Conservation (phyloP, 2,888 invertebrate species). For the Creontiades dilutus region DNA sequence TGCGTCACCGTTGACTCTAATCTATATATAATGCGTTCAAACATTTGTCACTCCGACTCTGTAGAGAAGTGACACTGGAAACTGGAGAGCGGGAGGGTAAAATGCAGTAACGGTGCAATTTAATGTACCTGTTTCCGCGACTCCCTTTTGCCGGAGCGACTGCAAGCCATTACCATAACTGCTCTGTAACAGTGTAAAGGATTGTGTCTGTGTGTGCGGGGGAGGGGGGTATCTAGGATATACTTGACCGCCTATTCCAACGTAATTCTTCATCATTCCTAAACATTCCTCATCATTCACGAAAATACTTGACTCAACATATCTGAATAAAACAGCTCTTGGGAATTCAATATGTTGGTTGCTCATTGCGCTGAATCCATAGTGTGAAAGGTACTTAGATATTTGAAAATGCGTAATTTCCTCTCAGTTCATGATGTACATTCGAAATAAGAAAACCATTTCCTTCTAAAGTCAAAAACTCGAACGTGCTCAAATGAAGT, state of each 20-base stretch:
- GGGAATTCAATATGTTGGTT: background rate
- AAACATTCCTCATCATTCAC: conserved; percentile 35
- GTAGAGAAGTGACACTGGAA: conserved; percentile 8
- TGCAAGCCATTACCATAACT: conserved; percentile 68
- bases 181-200: background rate
- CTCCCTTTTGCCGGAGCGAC: conserved; percentile 51
- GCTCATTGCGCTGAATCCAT: no score
- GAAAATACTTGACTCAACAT: background rate
- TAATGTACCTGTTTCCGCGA: conserved; percentile 65
- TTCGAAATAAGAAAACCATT: no score
- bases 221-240: conserved; percentile 39
- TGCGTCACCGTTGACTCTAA: conserved; percentile 70
- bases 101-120: conserved; percentile 66
- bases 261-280: conserved; percentile 65
- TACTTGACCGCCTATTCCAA: conserved; percentile 53
- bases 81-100: conserved; percentile 10
- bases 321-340: background rate
- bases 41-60: conserved; percentile 69
- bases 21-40: conserved; percentile 73
- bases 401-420: no score
- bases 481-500: no score
- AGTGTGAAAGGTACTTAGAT: no score
- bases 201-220: background rate
- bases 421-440: no score
- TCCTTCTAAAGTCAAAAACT: no score